Evolutionary conservation across 2,113 vertebrate species (phyloP), one percentile per base, ranked within the genome.

Genomic region (Xyliphius kryptos): DNA sequence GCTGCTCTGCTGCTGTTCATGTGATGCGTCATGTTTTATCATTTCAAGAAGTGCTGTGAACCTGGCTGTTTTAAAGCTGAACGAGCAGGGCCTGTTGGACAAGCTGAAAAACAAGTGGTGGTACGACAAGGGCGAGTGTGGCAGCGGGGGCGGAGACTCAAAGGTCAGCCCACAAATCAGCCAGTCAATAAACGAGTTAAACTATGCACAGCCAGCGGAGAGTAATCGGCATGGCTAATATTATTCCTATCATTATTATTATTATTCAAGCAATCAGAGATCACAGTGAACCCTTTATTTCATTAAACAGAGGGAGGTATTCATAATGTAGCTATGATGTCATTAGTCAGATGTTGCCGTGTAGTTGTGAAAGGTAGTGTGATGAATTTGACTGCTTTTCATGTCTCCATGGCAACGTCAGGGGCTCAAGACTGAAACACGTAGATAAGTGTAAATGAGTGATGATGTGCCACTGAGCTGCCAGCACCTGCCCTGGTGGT

Each of bases 91-190:
- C 93, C 94, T 99, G 79, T 95, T 99, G 94, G 95, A 99, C 95
- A 99, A 99, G 96, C 96, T 99, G 94, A 98, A 98, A 98, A 99
- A 99, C 94, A 99, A 98, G 96, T 99, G 96, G 96, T 98, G 96
- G 94, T 99, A 98, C 95, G 96, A 99, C 94, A 98, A 97, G 89
- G 95, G 96, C 89, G 96, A 99, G 82, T 98, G 96, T 83, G 94
- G 94, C 95, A 99, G 95, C 95, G 94, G 95, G 91, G 94, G 94
- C 92, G 96, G 96, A 91, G 96, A 99, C 94, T 97, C 94, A 78
- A 99, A 99, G 96, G 96, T 99, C 94, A 99, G 95, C 94, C 43
- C 43, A 46, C 14, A n/a, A 46, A 46, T 13, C n/a, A 46, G n/a
- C 14, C 43, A 14, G n/a, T 6, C 92, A 43, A 51, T 47, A 14